Conservation (phyloP, 2,797 vertebrate species). For the Ctenochaetus hawaiiensis region DNA sequence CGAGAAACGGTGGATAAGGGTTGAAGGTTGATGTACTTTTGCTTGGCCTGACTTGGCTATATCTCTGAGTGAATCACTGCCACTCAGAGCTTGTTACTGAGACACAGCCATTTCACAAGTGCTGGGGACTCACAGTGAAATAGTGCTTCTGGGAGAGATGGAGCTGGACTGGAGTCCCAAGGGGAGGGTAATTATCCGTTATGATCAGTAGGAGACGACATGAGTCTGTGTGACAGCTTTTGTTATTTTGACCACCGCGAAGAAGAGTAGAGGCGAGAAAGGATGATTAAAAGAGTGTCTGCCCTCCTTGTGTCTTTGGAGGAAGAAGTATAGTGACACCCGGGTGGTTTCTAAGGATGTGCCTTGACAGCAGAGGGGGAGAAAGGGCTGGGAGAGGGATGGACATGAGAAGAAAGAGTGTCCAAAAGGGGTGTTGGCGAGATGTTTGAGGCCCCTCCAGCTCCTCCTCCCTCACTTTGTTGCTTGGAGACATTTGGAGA, state of each 20-base stretch:
- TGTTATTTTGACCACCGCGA: constrained; percentile 83
- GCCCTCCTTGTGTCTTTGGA: constrained; percentile 83
- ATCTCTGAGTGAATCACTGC: constrained; percentile 80
- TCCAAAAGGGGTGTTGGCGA: constrained; percentile 67
- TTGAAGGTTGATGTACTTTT: constrained; percentile 82
- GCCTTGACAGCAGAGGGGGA: constrained; percentile 75
- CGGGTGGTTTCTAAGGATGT: constrained; percentile 79
- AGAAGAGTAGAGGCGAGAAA: constrained; percentile 74
- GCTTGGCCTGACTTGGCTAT: constrained; percentile 73
- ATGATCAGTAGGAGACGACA: constrained; percentile 86
- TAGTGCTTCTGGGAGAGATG: constrained; percentile 76
- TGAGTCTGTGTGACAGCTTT: constrained; percentile 82
- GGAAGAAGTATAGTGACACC: constrained; percentile 81
- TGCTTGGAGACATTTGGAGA: constrained; percentile 80
- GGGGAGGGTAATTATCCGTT: constrained; percentile 87
- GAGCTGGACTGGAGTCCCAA: constrained; percentile 72
- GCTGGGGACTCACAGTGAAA: constrained; percentile 73
- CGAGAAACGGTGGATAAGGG: constrained; percentile 49
- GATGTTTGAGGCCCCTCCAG: constrained; percentile 72
- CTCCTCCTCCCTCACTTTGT: constrained; percentile 72
- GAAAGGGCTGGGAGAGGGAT: constrained; percentile 56
- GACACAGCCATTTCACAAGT: constrained; percentile 80
- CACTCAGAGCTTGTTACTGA: constrained; percentile 84
- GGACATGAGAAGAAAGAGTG: constrained; percentile 71
- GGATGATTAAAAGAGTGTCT: constrained; percentile 83